These are phyloP conservation scores for Drosophila kikkawai DNA, from an alignment of 1,140 invertebrate genomes.

Conservation along the genomic window DNA sequence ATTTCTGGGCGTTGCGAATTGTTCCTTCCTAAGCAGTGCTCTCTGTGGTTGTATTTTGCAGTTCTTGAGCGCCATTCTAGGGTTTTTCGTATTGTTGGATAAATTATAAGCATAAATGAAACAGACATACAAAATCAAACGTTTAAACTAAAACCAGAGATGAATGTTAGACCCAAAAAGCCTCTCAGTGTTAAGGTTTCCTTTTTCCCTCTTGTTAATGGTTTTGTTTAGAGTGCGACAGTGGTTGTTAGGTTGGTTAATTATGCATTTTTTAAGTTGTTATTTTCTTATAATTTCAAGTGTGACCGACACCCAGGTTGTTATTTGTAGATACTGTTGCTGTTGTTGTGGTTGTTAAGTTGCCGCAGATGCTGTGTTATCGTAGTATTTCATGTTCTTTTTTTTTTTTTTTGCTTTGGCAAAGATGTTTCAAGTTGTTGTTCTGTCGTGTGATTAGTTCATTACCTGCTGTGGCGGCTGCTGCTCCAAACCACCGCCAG, in stretches of 20 bases:
- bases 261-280: constrained; percentile 44
- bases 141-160: constrained; percentile 14
- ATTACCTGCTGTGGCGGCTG: constrained; percentile 84
- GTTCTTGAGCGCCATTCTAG: constrained; percentile 82
- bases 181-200: constrained; percentile 50
- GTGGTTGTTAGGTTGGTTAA: constrained; percentile 49
- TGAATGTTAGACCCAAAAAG: constrained; percentile 67
- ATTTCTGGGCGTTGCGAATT: constrained; percentile 45
- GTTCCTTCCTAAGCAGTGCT: constrained; percentile 77
- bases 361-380: constrained; percentile 49
- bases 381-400: constrained; percentile 14
- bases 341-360: constrained; percentile 37
- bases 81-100: constrained; percentile 5
- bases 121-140: constrained; percentile 17
- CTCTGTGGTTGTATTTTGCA: constrained; percentile 85
- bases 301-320: constrained; percentile 60
- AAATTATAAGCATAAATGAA: constrained; percentile 48
- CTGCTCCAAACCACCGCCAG: constrained; percentile 77
- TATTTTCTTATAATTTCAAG: constrained; percentile 32
- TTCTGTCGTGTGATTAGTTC: constrained; percentile 66
- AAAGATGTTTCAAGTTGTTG: constrained; percentile 36
- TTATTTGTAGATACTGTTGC: constrained; percentile 35
- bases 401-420: constrained; percentile 27
- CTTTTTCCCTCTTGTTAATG: constrained; percentile 15
- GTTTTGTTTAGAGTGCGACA: constrained; percentile 26